Percentiles rank a stretch among this genome's conserved stretches.
These are phyloP conservation scores for Aphaenogaster ashmeadi DNA, from an alignment of 1,140 invertebrate genomes.

Conservation along the genomic window DNA sequence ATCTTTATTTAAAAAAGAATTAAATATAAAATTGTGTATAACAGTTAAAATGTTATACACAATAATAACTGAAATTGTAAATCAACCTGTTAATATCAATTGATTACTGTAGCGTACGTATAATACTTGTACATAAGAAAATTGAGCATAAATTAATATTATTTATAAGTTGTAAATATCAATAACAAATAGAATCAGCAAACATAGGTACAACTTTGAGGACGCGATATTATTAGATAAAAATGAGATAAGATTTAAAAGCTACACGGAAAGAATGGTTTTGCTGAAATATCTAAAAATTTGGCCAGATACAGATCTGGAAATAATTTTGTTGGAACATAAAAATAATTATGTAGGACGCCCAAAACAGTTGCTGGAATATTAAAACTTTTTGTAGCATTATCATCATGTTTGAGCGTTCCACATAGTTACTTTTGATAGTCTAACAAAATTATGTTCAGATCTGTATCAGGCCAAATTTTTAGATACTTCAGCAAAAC, in stretches of 20 bases:
- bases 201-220: background rate
- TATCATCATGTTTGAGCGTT: too few species aligned
- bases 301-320: too few species aligned
- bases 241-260: background rate
- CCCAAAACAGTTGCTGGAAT: too few species aligned
- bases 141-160: background rate
- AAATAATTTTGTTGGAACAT: too few species aligned
- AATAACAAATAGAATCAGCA: background rate
- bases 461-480: too few species aligned
- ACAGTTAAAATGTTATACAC: background rate
- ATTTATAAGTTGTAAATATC: background rate
- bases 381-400: too few species aligned
- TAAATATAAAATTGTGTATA: background rate
- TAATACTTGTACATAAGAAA: background rate
- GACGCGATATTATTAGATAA: background rate
- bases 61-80: background rate
- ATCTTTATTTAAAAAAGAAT: slow-evolving; percentile 2
- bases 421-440: too few species aligned
- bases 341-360: too few species aligned
- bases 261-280: too few species aligned
- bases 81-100: background rate
- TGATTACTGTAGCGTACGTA: background rate
- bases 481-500: too few species aligned
- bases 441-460: too few species aligned
- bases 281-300: too few species aligned